A percentile compares a stretch with the other conserved stretches of the same genome.
These are phyloP conservation scores for Anas georgica DNA, from an alignment of 2,797 vertebrate genomes.

Conservation along the genomic window DNA sequence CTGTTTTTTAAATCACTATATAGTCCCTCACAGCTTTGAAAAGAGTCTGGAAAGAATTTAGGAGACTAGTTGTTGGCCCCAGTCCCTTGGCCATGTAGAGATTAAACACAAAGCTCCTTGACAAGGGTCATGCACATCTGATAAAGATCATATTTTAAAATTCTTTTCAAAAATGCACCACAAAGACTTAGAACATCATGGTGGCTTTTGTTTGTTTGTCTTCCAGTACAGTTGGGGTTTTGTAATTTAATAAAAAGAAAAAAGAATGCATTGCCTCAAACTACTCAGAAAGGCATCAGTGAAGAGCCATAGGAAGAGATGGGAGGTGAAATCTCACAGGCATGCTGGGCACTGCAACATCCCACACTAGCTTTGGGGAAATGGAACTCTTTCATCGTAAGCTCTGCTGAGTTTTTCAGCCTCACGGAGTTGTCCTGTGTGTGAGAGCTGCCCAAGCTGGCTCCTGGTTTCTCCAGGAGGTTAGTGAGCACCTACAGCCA, in stretches of 20 bases:
- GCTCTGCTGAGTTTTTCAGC: background rate
- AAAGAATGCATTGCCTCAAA: background rate
- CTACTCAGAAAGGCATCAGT: background rate
- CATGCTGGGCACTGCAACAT: background rate
- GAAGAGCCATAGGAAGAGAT: background rate
- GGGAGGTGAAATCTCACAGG: background rate
- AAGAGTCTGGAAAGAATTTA: background rate
- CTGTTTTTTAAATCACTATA: background rate
- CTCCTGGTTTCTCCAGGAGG: background rate
- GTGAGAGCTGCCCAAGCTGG: accelerated
- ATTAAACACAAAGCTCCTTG: background rate
- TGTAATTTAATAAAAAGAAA: background rate
- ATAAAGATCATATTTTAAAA: background rate
- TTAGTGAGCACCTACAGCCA: accelerated
- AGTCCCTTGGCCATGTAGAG: background rate
- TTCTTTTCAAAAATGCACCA: background rate
- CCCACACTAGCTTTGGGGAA: background rate
- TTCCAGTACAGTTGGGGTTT: background rate
- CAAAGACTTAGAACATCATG: background rate
- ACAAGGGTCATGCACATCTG: background rate
- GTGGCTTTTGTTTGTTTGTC: background rate
- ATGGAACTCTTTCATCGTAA: accelerated
- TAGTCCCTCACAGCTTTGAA: background rate
- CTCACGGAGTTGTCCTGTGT: accelerated
- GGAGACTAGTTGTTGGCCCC: background rate